These are phyloP conservation scores for Eucera pruinosa DNA, from an alignment of 2,888 invertebrate genomes.

Conservation along the genomic window DNA sequence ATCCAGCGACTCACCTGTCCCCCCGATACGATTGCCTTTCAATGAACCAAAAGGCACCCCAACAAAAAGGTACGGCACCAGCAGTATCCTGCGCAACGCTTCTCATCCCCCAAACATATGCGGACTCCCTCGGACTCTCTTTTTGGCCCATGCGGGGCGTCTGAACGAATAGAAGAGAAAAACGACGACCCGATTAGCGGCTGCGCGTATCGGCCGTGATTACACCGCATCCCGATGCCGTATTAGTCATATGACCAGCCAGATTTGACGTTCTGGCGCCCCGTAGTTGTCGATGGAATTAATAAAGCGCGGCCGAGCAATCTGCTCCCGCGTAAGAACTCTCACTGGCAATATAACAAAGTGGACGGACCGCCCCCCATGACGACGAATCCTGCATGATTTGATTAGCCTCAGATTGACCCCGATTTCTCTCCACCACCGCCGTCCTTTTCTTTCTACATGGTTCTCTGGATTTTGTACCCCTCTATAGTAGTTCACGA, in stretches of 20 bases:
- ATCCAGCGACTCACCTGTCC: conserved; percentile 31
- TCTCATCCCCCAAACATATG: conserved; percentile 22
- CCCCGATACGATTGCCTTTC: conserved; percentile 20
- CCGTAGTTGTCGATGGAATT: conserved; percentile 80
- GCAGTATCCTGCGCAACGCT: neutral
- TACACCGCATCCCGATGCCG: conserved; percentile 47
- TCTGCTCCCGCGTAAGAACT: conserved; percentile 75
- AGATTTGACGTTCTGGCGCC: conserved; percentile 72
- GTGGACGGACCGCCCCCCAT: conserved; percentile 66
- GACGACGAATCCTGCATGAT: conserved; percentile 80
- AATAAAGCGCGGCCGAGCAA: conserved; percentile 82
- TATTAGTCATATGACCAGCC: conserved; percentile 75
- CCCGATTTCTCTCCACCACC: conserved; percentile 68
- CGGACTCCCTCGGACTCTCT: neutral
- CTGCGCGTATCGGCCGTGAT: conserved; percentile 62
- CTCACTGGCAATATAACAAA: conserved; percentile 67
- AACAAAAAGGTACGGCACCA: conserved; percentile 20
- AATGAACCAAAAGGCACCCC: conserved; percentile 24
- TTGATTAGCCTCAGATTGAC: conserved; percentile 85
- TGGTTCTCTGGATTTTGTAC: conserved; percentile 15
- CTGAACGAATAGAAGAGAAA: conserved; percentile 30
- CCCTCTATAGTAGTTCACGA: conserved; percentile 72
- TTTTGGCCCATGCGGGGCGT: neutral
- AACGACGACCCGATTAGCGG: conserved; percentile 73
- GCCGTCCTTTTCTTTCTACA: conserved; percentile 5